Conservation (phyloP, 64 coral and sea anemone genomes). For the Anthopleura sola region DNA sequence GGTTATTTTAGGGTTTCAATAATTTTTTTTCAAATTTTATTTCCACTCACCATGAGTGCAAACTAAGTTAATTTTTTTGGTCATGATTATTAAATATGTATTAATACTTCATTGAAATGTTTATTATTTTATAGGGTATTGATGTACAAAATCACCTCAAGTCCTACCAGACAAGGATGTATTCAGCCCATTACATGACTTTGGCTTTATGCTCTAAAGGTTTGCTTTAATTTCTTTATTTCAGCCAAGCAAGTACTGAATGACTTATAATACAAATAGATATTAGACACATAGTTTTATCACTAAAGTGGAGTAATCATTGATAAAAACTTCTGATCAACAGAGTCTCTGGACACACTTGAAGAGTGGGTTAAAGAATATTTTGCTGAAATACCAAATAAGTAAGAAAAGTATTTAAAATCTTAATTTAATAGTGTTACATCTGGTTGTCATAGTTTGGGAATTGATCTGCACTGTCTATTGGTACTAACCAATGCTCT, state of each 20-base stretch:
- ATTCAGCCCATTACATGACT: conserved; percentile 80
- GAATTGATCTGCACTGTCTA: not conserved
- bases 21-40: no score
- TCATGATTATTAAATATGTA: no score
- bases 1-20: no score
- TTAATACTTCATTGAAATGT: not conserved
- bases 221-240: not conserved
- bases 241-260: no score
- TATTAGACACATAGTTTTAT: no score
- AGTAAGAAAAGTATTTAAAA: conserved; percentile 50
- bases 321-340: not conserved
- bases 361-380: conserved; percentile 71
- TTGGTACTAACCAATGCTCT: no score
- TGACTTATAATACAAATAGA: no score
- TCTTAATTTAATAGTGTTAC: no score
- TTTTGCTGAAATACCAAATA: conserved; percentile 69
- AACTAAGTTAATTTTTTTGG: no score
- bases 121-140: conserved; percentile 43
- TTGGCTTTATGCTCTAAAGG: conserved; percentile 72
- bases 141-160: conserved; percentile 47
- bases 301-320: not conserved
- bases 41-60: no score
- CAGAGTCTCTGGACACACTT: conserved; percentile 70
- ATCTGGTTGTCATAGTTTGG: not conserved
- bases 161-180: conserved; percentile 50